Evolutionary conservation across 2,113 vertebrate genomes (phyloP).

Genomic region (Copsychus sechellarum): DNA sequence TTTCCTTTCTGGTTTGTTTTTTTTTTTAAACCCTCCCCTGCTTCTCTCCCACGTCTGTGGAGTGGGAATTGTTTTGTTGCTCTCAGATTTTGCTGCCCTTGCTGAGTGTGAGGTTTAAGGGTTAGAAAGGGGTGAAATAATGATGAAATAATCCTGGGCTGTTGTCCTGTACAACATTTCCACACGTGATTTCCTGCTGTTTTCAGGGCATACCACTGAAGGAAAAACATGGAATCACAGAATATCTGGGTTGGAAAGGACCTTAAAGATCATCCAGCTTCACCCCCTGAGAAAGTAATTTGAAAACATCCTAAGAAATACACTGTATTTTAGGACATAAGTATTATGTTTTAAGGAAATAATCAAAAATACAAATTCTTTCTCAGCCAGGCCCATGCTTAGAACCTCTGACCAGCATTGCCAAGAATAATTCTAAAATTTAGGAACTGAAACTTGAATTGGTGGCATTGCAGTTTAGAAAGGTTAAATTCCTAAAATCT

Average conservation of each 20-base stretch:
- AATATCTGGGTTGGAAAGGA: not conserved
- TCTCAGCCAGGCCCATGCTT: not conserved
- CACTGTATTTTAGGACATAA: not conserved
- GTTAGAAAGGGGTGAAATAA: not conserved
- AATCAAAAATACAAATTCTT: not conserved
- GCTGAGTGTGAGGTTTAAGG: not conserved
- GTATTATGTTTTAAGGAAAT: not conserved
- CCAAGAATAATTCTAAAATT: not conserved
- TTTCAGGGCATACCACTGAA: not conserved
- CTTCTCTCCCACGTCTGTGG: not conserved
- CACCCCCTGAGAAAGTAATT: not conserved
- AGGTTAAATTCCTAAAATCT: not conserved
- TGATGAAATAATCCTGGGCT: not conserved
- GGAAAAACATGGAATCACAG: not conserved
- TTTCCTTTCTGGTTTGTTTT: not conserved
- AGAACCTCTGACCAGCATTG: not conserved
- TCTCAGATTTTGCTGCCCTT: not conserved
- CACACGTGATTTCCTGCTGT: accelerated
- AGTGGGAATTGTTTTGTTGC: not conserved
- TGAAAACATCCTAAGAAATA: not conserved
- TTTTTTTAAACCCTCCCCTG: not conserved
- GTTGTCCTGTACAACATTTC: not conserved
- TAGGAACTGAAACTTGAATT: not conserved
- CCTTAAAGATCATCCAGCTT: not conserved
- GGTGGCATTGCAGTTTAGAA: not conserved